Conservation (phyloP, 2,888 invertebrate species). For the Rhorus exstirpatorius region DNA sequence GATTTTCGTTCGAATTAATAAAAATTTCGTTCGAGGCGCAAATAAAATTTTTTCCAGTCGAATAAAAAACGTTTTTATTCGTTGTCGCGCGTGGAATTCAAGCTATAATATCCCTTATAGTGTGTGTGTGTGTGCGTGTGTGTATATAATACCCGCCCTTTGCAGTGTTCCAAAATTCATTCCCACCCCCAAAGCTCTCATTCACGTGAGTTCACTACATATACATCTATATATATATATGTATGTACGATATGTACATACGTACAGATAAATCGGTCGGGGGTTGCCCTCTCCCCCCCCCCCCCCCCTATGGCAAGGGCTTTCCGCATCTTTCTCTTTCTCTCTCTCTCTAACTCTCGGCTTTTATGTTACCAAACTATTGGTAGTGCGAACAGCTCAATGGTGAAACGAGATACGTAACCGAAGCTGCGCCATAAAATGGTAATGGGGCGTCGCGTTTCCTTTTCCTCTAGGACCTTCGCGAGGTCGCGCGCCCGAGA, state of each 20-base stretch:
- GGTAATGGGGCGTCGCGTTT: conserved; percentile 86
- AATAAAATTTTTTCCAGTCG: neutral
- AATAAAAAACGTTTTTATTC: neutral
- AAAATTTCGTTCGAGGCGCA: neutral
- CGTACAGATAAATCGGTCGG: conserved; percentile 79
- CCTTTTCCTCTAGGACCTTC: conserved; percentile 79
- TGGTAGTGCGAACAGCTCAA: conserved; percentile 84
- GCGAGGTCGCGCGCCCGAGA: conserved; percentile 65
- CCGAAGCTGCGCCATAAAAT: conserved; percentile 84
- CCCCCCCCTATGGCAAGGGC: conserved; percentile 37
- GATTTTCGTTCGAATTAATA: too few relatives aligned
- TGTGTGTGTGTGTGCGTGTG: too few relatives aligned
- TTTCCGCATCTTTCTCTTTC: conserved; percentile 25
- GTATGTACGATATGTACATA: conserved; percentile 26
- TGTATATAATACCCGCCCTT: conserved; percentile 10
- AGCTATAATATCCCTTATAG: neutral
- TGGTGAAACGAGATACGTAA: conserved; percentile 85
- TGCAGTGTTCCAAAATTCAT: conserved; percentile 26
- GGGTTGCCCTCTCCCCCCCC: conserved; percentile 70
- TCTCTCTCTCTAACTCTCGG: conserved; percentile 66
- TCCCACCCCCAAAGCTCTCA: conserved; percentile 24
- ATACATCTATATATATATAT: conserved; percentile 28
- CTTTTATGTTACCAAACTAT: conserved; percentile 83
- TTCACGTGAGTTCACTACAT: conserved; percentile 30
- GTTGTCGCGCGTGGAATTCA: neutral